Evolutionary conservation across 2,113 vertebrate genomes (phyloP).

Genomic region (Hystrix brachyura): DNA sequence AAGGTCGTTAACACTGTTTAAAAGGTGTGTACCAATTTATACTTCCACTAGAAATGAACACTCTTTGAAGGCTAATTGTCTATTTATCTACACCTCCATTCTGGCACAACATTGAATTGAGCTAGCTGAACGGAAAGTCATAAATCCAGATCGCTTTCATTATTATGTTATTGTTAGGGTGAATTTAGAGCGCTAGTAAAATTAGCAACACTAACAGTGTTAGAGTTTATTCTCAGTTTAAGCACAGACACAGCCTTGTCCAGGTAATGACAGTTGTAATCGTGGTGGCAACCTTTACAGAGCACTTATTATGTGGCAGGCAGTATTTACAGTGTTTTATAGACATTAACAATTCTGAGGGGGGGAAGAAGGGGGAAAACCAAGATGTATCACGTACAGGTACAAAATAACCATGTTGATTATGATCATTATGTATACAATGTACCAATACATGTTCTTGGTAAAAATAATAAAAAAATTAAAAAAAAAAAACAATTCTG

Average conservation of each 20-base stretch:
- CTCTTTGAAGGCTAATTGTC: conserved; percentile 56
- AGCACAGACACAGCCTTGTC: background rate
- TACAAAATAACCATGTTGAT: no score
- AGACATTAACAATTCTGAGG: background rate
- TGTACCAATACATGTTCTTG: no score
- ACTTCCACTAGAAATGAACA: conserved; percentile 39
- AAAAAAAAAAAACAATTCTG: background rate
- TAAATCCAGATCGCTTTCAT: conserved; percentile 7
- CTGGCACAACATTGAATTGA: background rate
- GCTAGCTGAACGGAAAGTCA: background rate
- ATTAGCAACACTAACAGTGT: background rate
- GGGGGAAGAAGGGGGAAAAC: no score
- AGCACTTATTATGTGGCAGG: background rate
- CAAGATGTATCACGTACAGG: no score
- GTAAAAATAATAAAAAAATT: no score
- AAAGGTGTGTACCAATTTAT: conserved; percentile 59
- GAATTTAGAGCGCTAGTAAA: conserved; percentile 2
- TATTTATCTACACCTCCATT: background rate
- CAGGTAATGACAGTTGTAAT: background rate
- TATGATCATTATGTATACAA: no score
- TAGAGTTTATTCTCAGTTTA: conserved; percentile 15
- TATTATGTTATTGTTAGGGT: background rate
- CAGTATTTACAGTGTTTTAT: background rate
- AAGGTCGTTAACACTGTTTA: conserved; percentile 38
- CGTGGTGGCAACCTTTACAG: background rate